A percentile compares a stretch with the other conserved stretches of the same genome.
phyloP scores from a whole-genome alignment of 2,113 vertebrate species.

The Etheostoma cragini region DNA sequence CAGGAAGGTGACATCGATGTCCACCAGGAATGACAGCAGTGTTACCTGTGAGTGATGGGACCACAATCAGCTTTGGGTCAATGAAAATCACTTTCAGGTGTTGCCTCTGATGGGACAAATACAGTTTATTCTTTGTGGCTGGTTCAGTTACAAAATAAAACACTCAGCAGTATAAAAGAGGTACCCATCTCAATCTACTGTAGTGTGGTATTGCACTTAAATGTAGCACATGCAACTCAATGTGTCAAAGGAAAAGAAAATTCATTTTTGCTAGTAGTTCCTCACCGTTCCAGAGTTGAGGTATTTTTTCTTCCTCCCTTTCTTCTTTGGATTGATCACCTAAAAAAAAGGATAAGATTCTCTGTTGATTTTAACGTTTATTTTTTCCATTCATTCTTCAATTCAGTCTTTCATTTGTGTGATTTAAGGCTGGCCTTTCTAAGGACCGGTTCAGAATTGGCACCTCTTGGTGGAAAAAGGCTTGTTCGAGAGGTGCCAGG shows the following conservation, averaged over 20 bases:
- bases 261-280: neutral
- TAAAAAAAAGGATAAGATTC: slow-evolving; percentile 57
- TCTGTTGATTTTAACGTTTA: neutral
- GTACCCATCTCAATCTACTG: neutral
- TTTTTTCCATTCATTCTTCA: neutral
- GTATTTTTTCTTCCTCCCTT: slow-evolving; percentile 98
- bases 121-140: too few relatives aligned
- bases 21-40: slow-evolving; percentile 96
- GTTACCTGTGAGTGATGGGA: slow-evolving; percentile 89
- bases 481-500: too few relatives aligned
- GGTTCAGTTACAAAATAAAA: neutral
- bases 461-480: neutral
- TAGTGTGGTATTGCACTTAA: neutral
- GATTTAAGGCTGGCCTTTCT: too few relatives aligned
- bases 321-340: slow-evolving; percentile 99
- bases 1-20: slow-evolving; percentile 98
- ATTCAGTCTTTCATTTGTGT: neutral
- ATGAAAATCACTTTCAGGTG: neutral
- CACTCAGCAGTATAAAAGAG: neutral
- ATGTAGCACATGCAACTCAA: neutral
- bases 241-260: neutral
- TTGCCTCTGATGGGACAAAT: neutral
- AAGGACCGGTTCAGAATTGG: neutral
- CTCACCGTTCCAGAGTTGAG: slow-evolving; percentile 97
- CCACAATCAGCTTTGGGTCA: slow-evolving; percentile 4